A percentile compares a stretch with the other conserved stretches of the same genome.
These are phyloP conservation scores for Semibalanus balanoides DNA, from an alignment of 1,140 invertebrate genomes.

Conservation along the genomic window DNA sequence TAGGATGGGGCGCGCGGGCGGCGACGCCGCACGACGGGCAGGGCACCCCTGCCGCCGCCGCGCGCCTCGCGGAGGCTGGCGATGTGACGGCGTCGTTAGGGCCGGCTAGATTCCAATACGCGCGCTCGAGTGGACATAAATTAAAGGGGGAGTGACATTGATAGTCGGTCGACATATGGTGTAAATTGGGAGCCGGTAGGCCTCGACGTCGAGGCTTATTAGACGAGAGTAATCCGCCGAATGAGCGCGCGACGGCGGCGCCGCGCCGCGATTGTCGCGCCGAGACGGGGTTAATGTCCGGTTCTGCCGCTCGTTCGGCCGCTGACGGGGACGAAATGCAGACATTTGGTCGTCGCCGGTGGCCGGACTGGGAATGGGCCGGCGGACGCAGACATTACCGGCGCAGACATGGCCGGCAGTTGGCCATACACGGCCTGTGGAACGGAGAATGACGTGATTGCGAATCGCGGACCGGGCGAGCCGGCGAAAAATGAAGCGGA, in stretches of 20 bases:
- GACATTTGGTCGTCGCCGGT: neutral
- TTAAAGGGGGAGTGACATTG: neutral
- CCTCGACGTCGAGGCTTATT: neutral
- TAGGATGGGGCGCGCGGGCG: no score
- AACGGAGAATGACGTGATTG: no score
- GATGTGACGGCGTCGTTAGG: neutral
- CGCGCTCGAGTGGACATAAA: neutral
- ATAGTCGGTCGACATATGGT: neutral
- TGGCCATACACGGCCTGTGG: no score
- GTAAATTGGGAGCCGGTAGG: neutral
- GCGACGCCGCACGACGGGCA: neutral
- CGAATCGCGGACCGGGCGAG: no score
- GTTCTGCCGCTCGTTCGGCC: no score
- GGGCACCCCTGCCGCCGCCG: no score
- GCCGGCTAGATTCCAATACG: neutral
- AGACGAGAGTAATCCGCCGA: neutral
- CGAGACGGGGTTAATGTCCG: neutral
- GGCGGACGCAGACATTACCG: no score
- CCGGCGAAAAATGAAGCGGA: no score
- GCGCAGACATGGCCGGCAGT: no score
- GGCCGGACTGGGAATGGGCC: no score
- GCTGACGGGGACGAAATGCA: neutral
- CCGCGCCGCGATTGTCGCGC: neutral
- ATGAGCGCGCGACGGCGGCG: no score
- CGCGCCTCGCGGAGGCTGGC: neutral